Percentiles rank a stretch among this genome's conserved stretches.
Conservation (phyloP, 2,113 vertebrate species). For the Peucedramus taeniatus region DNA sequence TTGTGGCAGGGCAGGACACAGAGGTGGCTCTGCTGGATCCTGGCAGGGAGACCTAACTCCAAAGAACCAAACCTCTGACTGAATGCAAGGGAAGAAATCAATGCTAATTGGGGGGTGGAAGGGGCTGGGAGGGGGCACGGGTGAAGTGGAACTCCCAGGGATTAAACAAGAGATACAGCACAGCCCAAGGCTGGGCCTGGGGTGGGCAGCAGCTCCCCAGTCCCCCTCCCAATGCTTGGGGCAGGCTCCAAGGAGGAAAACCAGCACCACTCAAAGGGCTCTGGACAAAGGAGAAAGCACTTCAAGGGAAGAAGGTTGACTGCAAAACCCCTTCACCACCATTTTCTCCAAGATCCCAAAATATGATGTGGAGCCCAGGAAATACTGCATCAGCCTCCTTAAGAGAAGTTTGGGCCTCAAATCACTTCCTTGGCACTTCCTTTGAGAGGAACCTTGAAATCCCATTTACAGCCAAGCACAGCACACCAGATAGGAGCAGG, state of each 20-base stretch:
- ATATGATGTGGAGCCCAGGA: neutral
- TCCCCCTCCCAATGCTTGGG: neutral
- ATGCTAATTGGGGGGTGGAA: neutral
- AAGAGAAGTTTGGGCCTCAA: neutral
- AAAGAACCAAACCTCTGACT: neutral
- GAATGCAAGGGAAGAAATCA: neutral
- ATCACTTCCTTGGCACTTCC: neutral
- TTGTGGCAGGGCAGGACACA: neutral
- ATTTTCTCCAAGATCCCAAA: neutral
- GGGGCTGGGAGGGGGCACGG: neutral
- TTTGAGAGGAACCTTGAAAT: neutral
- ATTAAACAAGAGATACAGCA: neutral
- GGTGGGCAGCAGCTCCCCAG: neutral
- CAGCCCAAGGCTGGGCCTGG: neutral
- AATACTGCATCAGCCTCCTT: neutral
- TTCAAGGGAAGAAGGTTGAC: neutral
- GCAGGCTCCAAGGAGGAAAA: neutral
- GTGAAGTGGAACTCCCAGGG: neutral
- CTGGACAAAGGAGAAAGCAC: neutral
- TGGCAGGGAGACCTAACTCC: neutral
- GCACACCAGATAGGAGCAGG: rapidly evolving
- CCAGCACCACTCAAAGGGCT: neutral
- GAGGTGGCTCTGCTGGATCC: neutral
- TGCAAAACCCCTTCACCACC: neutral
- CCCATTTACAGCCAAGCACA: neutral